phyloP scores from a whole-genome alignment of 2,888 invertebrate genomes.

The Pseudanteris insignis region DNA sequence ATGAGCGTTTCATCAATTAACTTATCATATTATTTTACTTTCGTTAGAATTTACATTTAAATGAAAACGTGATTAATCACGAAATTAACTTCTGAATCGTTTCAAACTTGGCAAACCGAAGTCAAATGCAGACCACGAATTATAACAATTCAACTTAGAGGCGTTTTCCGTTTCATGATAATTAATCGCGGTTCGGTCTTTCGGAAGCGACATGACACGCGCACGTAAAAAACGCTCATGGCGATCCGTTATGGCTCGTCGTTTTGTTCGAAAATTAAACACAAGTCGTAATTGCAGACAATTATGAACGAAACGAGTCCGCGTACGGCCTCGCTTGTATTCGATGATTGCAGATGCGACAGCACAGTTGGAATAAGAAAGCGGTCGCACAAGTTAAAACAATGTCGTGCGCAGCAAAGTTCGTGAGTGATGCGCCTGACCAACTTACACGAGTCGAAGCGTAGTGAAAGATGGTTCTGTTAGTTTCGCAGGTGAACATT shows the following conservation, averaged over 20 bases:
- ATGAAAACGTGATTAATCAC: no score
- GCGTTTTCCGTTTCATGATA: no score
- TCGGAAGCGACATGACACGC: conserved; percentile 25
- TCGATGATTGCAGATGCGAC: conserved; percentile 12
- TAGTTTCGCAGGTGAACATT: conserved; percentile 47
- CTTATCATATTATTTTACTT: no score
- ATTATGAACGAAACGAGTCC: conserved; percentile 36
- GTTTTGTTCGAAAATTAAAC: conserved; percentile 35
- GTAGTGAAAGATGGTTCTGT: conserved; percentile 52
- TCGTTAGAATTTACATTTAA: no score
- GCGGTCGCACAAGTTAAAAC: conserved; percentile 22
- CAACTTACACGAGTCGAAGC: conserved; percentile 45
- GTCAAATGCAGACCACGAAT: no score
- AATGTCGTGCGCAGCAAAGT: conserved; percentile 26
- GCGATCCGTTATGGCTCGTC: conserved; percentile 35
- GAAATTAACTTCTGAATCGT: no score
- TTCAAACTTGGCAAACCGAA: no score
- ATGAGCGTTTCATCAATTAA: no score
- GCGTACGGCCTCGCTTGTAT: conserved; percentile 11
- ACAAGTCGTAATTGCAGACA: conserved; percentile 24
- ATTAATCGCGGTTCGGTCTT: conserved; percentile 21
- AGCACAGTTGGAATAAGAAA: conserved; percentile 21
- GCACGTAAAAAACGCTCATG: conserved; percentile 28
- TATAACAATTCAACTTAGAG: no score
- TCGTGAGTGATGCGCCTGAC: conserved; percentile 33